A percentile compares a stretch with the other conserved stretches of the same genome.
Conservation (phyloP, 2,797 vertebrate genomes). For the Nyctibius grandis region DNA sequence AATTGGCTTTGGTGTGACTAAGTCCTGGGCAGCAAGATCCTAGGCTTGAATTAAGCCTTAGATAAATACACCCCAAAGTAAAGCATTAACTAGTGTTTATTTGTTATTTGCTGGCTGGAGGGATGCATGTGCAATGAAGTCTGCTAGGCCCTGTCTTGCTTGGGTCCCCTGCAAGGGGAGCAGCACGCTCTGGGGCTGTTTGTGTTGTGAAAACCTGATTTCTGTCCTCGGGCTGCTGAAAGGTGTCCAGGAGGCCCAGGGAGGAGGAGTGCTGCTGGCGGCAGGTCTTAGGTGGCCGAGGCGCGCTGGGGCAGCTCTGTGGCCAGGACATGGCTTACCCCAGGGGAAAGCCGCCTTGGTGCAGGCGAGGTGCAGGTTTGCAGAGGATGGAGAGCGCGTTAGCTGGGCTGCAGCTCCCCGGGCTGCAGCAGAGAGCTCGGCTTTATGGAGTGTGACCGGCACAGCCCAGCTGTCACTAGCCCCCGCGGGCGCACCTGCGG, state of each 20-base stretch:
- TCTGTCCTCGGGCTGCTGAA: background rate
- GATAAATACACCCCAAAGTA: background rate
- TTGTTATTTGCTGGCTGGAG: background rate
- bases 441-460: background rate
- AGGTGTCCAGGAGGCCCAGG: rapidly evolving
- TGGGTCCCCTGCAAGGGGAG: rapidly evolving
- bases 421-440: background rate
- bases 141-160: background rate
- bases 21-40: background rate
- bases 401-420: background rate
- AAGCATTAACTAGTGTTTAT: background rate
- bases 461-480: background rate
- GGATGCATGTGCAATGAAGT: background rate
- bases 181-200: too few species aligned
- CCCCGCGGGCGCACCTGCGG: background rate
- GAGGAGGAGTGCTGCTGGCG: background rate
- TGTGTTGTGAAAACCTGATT: rapidly evolving
- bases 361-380: background rate
- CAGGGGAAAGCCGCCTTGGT: background rate
- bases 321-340: background rate
- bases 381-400: background rate
- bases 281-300: background rate
- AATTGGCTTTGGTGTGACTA: background rate
- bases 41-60: background rate
- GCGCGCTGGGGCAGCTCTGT: background rate